Evolutionary conservation across 2,113 vertebrate genomes (phyloP).

Genomic region (Canis aureus): DNA sequence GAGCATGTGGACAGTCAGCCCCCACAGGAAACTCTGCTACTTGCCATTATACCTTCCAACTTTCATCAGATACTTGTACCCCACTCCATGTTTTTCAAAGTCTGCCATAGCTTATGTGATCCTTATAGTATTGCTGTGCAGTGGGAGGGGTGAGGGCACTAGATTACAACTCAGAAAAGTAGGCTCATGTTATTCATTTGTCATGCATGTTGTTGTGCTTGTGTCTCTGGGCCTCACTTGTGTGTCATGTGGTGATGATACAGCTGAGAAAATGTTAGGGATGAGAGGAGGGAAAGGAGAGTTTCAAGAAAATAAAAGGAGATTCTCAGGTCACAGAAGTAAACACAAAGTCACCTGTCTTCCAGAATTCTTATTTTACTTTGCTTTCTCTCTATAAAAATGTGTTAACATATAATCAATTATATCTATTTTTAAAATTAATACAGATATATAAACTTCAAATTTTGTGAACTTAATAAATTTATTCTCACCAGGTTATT

Average conservation of each 20-base stretch:
- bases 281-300: not conserved
- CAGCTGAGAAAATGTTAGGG: not conserved
- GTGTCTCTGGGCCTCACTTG: not conserved
- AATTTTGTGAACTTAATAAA: not conserved
- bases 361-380: not conserved
- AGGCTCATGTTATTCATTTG: not conserved
- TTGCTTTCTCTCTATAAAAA: not conserved
- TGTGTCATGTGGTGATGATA: not conserved
- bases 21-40: not conserved
- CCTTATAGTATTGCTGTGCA: not conserved
- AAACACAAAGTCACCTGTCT: not conserved
- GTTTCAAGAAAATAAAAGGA: not conserved
- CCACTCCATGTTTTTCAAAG: not conserved
- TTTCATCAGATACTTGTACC: fast-evolving
- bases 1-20: fast-evolving
- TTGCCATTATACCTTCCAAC: not conserved
- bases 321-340: not conserved
- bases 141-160: not conserved
- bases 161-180: not conserved
- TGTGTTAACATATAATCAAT: not conserved
- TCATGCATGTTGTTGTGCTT: not conserved
- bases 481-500: not conserved
- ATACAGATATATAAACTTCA: not conserved
- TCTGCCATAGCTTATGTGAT: fast-evolving
- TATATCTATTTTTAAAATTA: not conserved